Conservation (phyloP, 2,113 vertebrate species). For the Acrocephalus kingi region DNA sequence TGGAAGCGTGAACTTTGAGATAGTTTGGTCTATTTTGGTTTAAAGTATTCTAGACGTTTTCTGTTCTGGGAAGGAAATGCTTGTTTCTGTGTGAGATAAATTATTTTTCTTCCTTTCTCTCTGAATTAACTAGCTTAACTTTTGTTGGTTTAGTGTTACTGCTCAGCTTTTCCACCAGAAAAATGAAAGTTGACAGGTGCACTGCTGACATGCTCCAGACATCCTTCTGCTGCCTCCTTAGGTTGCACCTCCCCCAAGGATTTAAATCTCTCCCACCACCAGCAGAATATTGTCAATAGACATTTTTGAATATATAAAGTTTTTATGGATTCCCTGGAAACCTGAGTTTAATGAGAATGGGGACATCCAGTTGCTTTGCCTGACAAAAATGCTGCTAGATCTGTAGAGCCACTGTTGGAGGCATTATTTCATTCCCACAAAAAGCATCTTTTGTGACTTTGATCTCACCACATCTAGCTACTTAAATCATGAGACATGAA, state of each 20-base stretch:
- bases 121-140: background rate
- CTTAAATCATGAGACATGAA: background rate
- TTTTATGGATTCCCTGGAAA: background rate
- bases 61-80: background rate
- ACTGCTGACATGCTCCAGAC: background rate
- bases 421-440: background rate
- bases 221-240: background rate
- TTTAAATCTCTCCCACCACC: background rate
- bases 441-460: background rate
- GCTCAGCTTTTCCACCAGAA: background rate
- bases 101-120: background rate
- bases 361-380: background rate
- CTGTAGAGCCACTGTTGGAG: background rate
- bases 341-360: background rate
- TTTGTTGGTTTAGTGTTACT: background rate
- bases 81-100: background rate
- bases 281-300: background rate
- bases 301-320: background rate
- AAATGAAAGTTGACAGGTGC: background rate
- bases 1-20: rapidly evolving
- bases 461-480: background rate
- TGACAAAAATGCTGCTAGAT: background rate
- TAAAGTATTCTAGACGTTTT: rapidly evolving
- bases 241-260: rapidly evolving
- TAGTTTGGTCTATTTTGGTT: background rate